phyloP scores from a whole-genome alignment of 2,797 vertebrate species.

The Leptatherina wallacei region DNA sequence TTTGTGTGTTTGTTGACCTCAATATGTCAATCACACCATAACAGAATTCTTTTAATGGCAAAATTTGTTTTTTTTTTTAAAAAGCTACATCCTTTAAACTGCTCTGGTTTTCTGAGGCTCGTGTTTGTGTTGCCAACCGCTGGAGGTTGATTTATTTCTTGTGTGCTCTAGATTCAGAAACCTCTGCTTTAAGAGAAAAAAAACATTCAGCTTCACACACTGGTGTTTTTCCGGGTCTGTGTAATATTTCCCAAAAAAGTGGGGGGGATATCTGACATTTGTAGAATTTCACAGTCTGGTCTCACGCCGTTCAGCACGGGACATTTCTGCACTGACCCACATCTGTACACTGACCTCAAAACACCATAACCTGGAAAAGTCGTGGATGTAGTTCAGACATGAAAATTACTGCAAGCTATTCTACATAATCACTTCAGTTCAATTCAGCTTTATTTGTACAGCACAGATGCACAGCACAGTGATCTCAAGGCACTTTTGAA shows the following conservation, averaged over 20 bases:
- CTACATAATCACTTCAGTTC: background rate
- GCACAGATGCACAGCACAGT: no score
- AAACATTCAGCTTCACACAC: slow-evolving; percentile 3
- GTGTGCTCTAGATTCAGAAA: slow-evolving; percentile 6
- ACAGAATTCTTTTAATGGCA: no score
- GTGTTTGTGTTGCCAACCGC: no score
- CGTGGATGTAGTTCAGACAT: background rate
- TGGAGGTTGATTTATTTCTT: no score
- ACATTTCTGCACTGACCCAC: background rate
- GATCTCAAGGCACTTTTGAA: no score
- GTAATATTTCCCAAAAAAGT: slow-evolving; percentile 6
- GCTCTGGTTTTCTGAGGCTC: no score
- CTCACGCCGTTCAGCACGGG: background rate
- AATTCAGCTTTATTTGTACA: no score
- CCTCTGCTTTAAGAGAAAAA: slow-evolving; percentile 13
- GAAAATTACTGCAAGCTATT: background rate
- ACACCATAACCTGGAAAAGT: background rate
- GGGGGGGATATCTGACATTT: background rate
- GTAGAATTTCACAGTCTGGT: background rate
- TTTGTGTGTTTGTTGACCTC: no score
- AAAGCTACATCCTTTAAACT: no score
- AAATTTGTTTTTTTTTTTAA: no score
- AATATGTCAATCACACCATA: no score
- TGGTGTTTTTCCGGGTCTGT: background rate
- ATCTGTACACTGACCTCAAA: background rate